phyloP scores from a whole-genome alignment of 2,113 vertebrate species.

The Vulpes vulpes region DNA sequence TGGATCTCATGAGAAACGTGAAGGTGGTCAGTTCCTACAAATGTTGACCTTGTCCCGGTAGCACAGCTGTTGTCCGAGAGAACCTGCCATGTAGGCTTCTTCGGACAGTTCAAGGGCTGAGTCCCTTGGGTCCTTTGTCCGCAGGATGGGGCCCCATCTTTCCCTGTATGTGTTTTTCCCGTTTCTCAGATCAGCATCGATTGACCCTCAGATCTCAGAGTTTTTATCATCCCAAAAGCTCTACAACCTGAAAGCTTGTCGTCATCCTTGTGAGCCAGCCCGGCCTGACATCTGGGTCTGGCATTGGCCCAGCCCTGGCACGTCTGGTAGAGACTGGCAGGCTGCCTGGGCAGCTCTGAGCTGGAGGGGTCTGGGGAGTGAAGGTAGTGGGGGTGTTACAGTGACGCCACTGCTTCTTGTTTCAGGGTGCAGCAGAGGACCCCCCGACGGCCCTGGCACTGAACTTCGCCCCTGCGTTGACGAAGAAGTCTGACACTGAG shows the following conservation, averaged over 20 bases:
- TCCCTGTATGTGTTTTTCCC: background rate
- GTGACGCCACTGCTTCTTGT: constrained; percentile 68
- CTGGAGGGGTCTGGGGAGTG: background rate
- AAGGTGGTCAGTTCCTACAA: background rate
- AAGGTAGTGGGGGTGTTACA: background rate
- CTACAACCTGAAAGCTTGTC: background rate
- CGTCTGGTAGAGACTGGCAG: background rate
- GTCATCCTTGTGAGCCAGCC: background rate
- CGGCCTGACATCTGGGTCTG: background rate
- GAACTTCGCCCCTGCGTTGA: constrained; percentile 80
- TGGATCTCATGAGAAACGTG: background rate
- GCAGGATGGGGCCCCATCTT: background rate
- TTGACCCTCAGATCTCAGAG: background rate
- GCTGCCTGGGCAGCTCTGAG: background rate
- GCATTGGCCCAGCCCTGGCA: background rate
- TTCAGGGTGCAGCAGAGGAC: constrained; percentile 90
- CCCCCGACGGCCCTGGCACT: constrained; percentile 89
- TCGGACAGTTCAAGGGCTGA: accelerated
- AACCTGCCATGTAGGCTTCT: background rate
- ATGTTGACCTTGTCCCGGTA: background rate
- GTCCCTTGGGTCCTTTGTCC: no score
- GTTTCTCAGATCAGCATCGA: background rate
- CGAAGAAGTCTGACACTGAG: constrained; percentile 87
- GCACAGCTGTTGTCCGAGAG: accelerated
- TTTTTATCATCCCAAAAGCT: background rate